These are phyloP conservation scores for Macrobrachium rosenbergii DNA, from an alignment of 1,140 invertebrate genomes.

Conservation along the genomic window DNA sequence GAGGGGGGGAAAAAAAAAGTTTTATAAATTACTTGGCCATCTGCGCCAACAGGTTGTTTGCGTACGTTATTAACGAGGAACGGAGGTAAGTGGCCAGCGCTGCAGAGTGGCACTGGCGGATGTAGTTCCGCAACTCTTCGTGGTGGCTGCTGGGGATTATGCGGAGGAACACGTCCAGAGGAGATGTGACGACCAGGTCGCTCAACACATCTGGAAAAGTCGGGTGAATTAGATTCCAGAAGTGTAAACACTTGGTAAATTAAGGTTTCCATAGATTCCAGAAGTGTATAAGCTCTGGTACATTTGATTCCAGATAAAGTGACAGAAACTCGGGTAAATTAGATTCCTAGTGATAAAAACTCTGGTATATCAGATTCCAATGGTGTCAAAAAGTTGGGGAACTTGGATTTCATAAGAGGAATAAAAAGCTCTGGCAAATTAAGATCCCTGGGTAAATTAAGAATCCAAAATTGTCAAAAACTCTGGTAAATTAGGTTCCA, in stretches of 20 bases:
- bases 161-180: conserved; percentile 47
- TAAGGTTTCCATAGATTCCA: too few species aligned
- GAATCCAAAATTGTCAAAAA: too few species aligned
- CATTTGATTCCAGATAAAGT: background rate
- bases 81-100: conserved; percentile 43
- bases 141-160: conserved; percentile 39
- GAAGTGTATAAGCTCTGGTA: too few species aligned
- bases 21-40: conserved; percentile 35
- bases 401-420: too few species aligned
- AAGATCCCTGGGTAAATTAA: too few species aligned
- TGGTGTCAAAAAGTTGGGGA: too few species aligned
- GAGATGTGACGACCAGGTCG: conserved; percentile 34
- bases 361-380: too few species aligned
- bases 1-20: too few species aligned
- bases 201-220: conserved; percentile 38
- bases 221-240: background rate
- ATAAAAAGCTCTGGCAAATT: too few species aligned
- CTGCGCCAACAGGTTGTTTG: conserved; percentile 43
- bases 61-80: conserved; percentile 41
- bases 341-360: too few species aligned
- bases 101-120: conserved; percentile 53
- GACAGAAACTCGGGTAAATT: background rate
- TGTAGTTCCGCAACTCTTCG: conserved; percentile 47
- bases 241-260: background rate
- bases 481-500: too few species aligned